These are phyloP conservation scores for Synergus laeviventris DNA, from an alignment of 2,888 invertebrate species.

Conservation along the genomic window DNA sequence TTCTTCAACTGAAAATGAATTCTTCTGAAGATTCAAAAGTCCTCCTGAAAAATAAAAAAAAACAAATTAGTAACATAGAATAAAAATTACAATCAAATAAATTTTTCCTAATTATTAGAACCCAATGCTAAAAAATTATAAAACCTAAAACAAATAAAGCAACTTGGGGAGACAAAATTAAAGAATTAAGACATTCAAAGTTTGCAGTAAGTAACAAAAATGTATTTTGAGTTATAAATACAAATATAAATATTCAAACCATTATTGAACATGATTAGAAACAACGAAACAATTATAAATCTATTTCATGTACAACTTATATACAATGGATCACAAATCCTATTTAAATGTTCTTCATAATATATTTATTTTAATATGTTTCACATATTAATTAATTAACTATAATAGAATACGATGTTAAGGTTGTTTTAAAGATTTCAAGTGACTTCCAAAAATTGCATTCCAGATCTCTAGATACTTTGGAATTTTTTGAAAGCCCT, in stretches of 20 bases:
- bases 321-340: background rate
- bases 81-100: background rate
- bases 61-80: background rate
- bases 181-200: background rate
- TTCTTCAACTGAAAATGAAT: background rate
- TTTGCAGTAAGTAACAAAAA: background rate
- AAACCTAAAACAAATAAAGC: background rate
- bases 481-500: no score
- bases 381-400: background rate
- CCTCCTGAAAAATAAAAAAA: background rate
- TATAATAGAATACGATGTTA: background rate
- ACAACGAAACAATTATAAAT: background rate
- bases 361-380: background rate
- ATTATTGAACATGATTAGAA: conserved; percentile 12
- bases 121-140: background rate
- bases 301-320: conserved; percentile 31
- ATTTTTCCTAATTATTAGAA: background rate
- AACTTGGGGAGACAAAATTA: background rate
- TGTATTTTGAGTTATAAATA: background rate
- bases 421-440: no score
- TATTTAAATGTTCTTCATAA: background rate
- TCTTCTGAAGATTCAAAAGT: background rate
- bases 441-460: no score
- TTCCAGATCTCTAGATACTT: no score
- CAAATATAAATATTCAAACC: background rate